phyloP scores from a whole-genome alignment of 64 coral and sea anemone genomes.

The Actinia tenebrosa region DNA sequence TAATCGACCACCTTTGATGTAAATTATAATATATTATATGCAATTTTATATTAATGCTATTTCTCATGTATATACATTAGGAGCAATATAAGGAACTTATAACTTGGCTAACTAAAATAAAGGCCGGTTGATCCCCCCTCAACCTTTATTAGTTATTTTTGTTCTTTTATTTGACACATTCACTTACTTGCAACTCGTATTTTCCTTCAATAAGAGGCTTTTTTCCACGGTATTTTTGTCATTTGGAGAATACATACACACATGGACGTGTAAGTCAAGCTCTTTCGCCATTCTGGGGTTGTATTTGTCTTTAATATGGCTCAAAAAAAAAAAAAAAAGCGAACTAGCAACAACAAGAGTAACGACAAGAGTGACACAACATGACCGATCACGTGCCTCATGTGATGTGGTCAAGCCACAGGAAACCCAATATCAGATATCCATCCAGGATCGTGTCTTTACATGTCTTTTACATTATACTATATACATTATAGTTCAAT shows the following conservation, averaged over 20 bases:
- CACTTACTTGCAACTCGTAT: neutral
- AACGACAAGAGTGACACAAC: neutral
- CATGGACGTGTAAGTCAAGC: constrained; percentile 9
- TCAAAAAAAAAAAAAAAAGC: neutral
- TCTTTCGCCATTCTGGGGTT: neutral
- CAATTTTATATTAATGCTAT: too few species aligned
- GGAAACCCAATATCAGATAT: neutral
- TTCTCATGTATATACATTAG: too few species aligned
- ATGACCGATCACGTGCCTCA: neutral
- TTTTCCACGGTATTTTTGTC: constrained; percentile 11
- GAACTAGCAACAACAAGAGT: neutral
- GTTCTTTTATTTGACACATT: too few species aligned
- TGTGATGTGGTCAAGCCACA: neutral
- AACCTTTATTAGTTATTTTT: too few species aligned
- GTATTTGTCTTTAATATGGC: neutral
- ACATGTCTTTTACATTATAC: too few species aligned
- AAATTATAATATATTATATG: neutral
- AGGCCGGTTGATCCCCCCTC: too few species aligned
- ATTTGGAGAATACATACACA: constrained; percentile 13
- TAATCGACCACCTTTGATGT: constrained; percentile 26
- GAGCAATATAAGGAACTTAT: too few species aligned
- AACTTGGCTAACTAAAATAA: too few species aligned
- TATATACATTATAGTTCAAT: too few species aligned
- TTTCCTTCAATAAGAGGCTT: neutral
- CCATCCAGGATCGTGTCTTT: too few species aligned